phyloP scores from a whole-genome alignment of 2,797 vertebrate genomes.

The Anniella stebbinsi region DNA sequence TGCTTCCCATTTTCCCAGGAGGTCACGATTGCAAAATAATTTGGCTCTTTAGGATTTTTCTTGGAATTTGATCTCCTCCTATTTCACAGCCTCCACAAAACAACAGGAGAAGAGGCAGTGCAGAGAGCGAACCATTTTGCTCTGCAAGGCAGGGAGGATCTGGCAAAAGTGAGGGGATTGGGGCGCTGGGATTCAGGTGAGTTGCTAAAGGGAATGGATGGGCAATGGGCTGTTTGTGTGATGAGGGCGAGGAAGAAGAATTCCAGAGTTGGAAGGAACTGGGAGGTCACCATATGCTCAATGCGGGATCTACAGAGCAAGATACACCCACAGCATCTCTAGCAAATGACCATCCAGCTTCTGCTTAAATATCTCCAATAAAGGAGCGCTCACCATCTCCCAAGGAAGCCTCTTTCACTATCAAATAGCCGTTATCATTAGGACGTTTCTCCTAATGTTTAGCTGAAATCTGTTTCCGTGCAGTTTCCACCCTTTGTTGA shows the following conservation, averaged over 20 bases:
- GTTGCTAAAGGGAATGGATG: background rate
- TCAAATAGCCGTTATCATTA: background rate
- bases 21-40: conserved; percentile 17
- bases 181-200: background rate
- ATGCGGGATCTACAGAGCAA: background rate
- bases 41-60: background rate
- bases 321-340: background rate
- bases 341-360: background rate
- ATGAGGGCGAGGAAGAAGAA: background rate
- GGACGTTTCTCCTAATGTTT: background rate
- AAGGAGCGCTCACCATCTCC: background rate
- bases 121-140: background rate
- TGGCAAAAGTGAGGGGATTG: background rate
- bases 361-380: background rate
- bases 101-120: background rate
- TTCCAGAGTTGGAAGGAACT: too few relatives aligned
- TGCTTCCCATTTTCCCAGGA: background rate
- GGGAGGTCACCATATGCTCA: background rate
- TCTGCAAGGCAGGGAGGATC: background rate
- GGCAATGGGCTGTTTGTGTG: background rate
- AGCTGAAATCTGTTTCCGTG: background rate
- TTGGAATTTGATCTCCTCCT: background rate
- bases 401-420: background rate
- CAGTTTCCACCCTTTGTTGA: background rate
- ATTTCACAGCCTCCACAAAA: background rate